phyloP scores from a whole-genome alignment of 1,140 invertebrate species.

The Phthorimaea operculella region DNA sequence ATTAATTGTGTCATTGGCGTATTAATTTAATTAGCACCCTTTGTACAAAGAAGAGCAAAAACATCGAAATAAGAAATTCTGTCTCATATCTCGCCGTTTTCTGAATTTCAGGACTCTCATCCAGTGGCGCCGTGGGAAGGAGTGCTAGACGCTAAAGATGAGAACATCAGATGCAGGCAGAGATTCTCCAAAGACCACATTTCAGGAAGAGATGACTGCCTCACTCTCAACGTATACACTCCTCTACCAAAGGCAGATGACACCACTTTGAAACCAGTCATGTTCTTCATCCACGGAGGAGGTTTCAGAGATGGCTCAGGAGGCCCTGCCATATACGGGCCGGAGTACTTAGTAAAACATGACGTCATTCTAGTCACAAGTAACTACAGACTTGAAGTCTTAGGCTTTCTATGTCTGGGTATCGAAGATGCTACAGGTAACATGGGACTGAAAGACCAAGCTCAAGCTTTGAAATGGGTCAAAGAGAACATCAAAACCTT shows the following conservation, averaged over 20 bases:
- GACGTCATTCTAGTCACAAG: slow-evolving; percentile 76
- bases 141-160: slow-evolving; percentile 65
- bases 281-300: slow-evolving; percentile 46
- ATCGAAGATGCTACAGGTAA: slow-evolving; percentile 32
- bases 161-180: slow-evolving; percentile 67
- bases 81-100: background rate
- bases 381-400: slow-evolving; percentile 76
- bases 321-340: slow-evolving; percentile 50
- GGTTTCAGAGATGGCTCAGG: slow-evolving; percentile 50
- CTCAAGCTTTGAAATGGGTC: slow-evolving; percentile 34
- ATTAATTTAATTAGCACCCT: no score
- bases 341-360: slow-evolving; percentile 67
- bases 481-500: slow-evolving; percentile 31
- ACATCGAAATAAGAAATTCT: no score
- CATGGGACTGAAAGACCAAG: slow-evolving; percentile 40
- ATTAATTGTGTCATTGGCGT: no score
- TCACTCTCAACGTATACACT: slow-evolving; percentile 64
- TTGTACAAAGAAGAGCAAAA: no score
- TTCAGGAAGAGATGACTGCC: slow-evolving; percentile 58
- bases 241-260: slow-evolving; percentile 37
- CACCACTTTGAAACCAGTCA: slow-evolving; percentile 30
- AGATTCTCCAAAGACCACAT: slow-evolving; percentile 42
- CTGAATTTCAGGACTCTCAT: slow-evolving; percentile 62
- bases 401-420: slow-evolving; percentile 41
- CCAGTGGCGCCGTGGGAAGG: slow-evolving; percentile 69